Conservation (phyloP, 2,113 vertebrate species). For the Arothron firmamentum region DNA sequence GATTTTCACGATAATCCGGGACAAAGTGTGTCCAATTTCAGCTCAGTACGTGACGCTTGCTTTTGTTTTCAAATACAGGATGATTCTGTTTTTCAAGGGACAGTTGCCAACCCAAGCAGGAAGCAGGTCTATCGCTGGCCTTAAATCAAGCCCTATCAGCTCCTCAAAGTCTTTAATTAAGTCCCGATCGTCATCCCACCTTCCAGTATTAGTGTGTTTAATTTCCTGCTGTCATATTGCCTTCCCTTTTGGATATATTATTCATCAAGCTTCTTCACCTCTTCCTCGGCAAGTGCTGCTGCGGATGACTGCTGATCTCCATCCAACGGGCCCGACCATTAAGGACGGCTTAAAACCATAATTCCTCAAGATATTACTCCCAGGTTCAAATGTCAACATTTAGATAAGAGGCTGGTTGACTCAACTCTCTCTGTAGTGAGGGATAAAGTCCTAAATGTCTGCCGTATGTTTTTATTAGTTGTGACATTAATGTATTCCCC, state of each 20-base stretch:
- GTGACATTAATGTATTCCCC: slow-evolving; percentile 27
- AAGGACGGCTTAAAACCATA: slow-evolving; percentile 56
- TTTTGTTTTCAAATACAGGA: no score
- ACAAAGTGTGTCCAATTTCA: no score
- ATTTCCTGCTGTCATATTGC: slow-evolving; percentile 76
- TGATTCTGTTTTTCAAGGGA: no score
- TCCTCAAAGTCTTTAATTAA: slow-evolving; percentile 76
- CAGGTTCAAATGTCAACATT: slow-evolving; percentile 69
- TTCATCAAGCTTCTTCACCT: slow-evolving; percentile 67
- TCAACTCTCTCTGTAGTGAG: slow-evolving; percentile 19
- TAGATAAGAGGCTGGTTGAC: slow-evolving; percentile 52
- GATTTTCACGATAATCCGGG: no score
- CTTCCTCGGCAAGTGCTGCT: slow-evolving; percentile 44
- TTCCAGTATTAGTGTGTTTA: slow-evolving; percentile 72
- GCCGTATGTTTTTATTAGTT: slow-evolving; percentile 37
- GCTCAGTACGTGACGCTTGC: no score
- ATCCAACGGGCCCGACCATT: slow-evolving; percentile 47
- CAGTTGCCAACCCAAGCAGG: slow-evolving; percentile 47
- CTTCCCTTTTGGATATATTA: slow-evolving; percentile 71
- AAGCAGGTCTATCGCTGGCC: slow-evolving; percentile 62
- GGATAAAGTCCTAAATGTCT: slow-evolving; percentile 31
- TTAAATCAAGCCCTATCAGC: slow-evolving; percentile 62
- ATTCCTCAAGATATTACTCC: slow-evolving; percentile 61
- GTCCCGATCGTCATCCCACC: slow-evolving; percentile 64
- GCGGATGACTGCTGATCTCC: slow-evolving; percentile 55